These are phyloP conservation scores for Thaumetopoea pityocampa DNA, from an alignment of 1,140 invertebrate genomes.

Conservation along the genomic window DNA sequence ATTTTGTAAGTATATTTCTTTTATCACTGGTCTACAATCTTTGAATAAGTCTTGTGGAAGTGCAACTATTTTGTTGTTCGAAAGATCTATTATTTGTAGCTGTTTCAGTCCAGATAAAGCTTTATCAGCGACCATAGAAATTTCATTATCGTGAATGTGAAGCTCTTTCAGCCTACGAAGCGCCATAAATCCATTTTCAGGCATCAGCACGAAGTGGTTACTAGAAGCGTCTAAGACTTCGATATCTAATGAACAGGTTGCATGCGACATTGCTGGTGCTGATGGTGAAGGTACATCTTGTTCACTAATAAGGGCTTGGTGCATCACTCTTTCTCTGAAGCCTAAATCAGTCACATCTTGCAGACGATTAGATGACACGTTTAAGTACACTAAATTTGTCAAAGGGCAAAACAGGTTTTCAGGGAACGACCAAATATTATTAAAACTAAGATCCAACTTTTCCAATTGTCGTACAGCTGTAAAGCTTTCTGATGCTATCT, in stretches of 20 bases:
- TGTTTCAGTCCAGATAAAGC: slow-evolving; percentile 86
- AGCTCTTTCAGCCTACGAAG: slow-evolving; percentile 85
- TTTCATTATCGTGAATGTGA: slow-evolving; percentile 89
- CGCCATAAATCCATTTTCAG: slow-evolving; percentile 86
- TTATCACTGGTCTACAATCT: slow-evolving; percentile 85
- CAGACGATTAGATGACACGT: slow-evolving; percentile 89
- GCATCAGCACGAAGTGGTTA: slow-evolving; percentile 89
- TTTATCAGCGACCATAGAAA: slow-evolving; percentile 88
- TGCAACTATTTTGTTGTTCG: slow-evolving; percentile 91
- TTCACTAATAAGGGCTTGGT: slow-evolving; percentile 80
- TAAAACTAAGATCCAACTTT: slow-evolving; percentile 89
- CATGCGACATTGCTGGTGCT: slow-evolving; percentile 53
- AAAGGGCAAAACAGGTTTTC: slow-evolving; percentile 90
- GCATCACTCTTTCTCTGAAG: slow-evolving; percentile 79
- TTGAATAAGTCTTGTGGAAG: slow-evolving; percentile 89
- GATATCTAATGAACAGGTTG: slow-evolving; percentile 85
- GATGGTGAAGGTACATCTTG: slow-evolving; percentile 63
- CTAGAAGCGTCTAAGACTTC: slow-evolving; percentile 88
- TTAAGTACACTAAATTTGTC: slow-evolving; percentile 84
- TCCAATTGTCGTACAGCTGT: slow-evolving; percentile 83
- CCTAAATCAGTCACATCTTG: slow-evolving; percentile 89
- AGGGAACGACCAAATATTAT: slow-evolving; percentile 92
- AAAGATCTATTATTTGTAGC: slow-evolving; percentile 88
- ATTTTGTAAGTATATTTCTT: slow-evolving; percentile 91
- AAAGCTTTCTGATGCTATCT: slow-evolving; percentile 86